These are phyloP conservation scores for Neopipo cinnamomea DNA, from an alignment of 2,113 vertebrate genomes.

Conservation along the genomic window DNA sequence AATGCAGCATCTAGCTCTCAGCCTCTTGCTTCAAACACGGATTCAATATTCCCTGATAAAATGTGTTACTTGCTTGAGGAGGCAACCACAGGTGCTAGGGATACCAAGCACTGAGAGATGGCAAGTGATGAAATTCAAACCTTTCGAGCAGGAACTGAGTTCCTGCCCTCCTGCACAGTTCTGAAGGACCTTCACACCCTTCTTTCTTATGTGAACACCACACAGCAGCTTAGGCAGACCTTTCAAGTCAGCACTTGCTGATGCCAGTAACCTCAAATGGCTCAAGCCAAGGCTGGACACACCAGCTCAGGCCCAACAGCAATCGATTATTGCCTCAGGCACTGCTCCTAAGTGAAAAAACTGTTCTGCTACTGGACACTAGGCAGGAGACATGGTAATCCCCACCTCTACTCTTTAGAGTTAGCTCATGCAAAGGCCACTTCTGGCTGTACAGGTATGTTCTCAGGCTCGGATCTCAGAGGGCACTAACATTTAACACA, in stretches of 20 bases:
- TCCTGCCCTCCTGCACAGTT: neutral
- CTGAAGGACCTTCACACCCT: neutral
- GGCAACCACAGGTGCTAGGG: neutral
- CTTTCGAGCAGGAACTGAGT: neutral
- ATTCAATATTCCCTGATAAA: neutral
- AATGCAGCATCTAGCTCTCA: neutral
- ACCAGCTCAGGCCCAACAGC: neutral
- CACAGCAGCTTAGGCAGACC: neutral
- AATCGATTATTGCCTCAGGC: fast-evolving
- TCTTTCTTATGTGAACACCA: neutral
- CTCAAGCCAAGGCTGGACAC: neutral
- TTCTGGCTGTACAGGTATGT: neutral
- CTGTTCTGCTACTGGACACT: neutral
- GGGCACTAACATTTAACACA: too few relatives aligned
- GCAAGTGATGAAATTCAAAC: neutral
- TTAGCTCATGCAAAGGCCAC: neutral
- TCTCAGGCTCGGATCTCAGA: neutral
- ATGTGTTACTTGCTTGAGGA: neutral
- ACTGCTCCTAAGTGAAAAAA: neutral
- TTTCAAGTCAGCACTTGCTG: neutral
- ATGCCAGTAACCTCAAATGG: neutral
- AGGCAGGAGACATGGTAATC: neutral
- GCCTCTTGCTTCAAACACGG: neutral
- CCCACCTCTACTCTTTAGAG: neutral
- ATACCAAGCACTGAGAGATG: neutral